Conservation (phyloP, 2,797 vertebrate species). For the Phrynocephalus guinanensis region DNA sequence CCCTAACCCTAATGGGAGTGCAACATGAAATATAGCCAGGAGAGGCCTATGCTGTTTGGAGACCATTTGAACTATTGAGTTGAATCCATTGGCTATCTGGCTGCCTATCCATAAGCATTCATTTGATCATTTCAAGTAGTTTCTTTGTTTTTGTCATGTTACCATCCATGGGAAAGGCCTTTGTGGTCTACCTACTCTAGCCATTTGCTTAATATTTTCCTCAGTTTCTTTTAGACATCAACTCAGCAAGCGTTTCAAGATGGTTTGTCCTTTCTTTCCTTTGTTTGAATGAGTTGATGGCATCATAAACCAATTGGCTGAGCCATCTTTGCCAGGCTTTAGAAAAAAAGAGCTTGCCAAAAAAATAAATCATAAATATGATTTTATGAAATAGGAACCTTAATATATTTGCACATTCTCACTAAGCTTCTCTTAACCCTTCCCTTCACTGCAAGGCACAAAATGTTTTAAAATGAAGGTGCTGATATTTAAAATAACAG, state of each 20-base stretch:
- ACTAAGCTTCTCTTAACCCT: background rate
- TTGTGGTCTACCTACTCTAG: conserved; percentile 7
- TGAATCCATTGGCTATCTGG: conserved; percentile 16
- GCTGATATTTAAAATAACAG: conserved; percentile 69
- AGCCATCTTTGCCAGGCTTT: conserved; percentile 33
- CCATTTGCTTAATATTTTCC: conserved; percentile 29
- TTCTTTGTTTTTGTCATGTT: conserved; percentile 36
- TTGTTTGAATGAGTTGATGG: conserved; percentile 26
- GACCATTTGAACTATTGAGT: conserved; percentile 15
- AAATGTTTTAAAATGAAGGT: conserved; percentile 70
- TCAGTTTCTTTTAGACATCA: conserved; percentile 27
- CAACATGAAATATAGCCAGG: background rate
- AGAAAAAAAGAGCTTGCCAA: conserved; percentile 51
- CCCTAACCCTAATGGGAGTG: background rate
- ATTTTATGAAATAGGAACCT: conserved; percentile 15
- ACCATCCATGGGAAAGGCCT: background rate
- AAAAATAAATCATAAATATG: conserved; percentile 45
- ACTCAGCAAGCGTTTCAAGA: background rate
- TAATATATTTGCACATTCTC: conserved; percentile 3
- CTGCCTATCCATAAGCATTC: background rate
- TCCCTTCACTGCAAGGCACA: conserved; percentile 22
- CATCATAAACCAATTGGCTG: conserved; percentile 43
- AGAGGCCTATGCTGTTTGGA: background rate
- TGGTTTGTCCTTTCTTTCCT: background rate
- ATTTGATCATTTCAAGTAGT: conserved; percentile 30